These are phyloP conservation scores for Grammomys surdaster DNA, from an alignment of 2,113 vertebrate species.

Conservation along the genomic window DNA sequence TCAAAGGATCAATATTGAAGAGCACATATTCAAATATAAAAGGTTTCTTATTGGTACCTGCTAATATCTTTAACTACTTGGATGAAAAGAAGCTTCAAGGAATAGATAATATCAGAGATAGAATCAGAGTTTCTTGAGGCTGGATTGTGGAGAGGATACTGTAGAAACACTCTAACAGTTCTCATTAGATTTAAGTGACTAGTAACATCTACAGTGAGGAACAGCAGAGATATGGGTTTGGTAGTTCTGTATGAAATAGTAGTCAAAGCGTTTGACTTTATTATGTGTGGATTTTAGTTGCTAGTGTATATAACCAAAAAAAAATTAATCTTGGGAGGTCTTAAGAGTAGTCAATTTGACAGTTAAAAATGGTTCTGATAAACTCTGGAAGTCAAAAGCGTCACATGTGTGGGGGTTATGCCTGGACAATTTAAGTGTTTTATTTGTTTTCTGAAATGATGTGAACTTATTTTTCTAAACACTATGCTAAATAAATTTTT, in stretches of 20 bases:
- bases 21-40: constrained; percentile 44
- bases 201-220: neutral
- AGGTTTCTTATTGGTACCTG: neutral
- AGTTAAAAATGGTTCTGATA: neutral
- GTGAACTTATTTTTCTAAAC: too few relatives aligned
- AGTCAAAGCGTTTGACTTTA: neutral
- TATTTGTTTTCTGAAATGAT: too few relatives aligned
- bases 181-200: neutral
- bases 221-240: neutral
- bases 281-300: neutral
- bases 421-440: too few relatives aligned
- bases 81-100: neutral
- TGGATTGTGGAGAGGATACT: neutral
- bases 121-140: constrained; percentile 2
- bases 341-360: neutral
- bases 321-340: neutral
- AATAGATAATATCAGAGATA: neutral
- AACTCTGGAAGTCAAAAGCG: neutral
- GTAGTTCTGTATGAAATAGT: neutral
- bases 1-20: neutral
- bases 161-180: neutral
- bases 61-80: neutral
- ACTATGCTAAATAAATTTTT: too few relatives aligned
- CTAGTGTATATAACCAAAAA: neutral
- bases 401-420: too few relatives aligned